Evolutionary conservation across 1,140 invertebrate genomes (phyloP).

Genomic region (Stegodyphus mimosarum): DNA sequence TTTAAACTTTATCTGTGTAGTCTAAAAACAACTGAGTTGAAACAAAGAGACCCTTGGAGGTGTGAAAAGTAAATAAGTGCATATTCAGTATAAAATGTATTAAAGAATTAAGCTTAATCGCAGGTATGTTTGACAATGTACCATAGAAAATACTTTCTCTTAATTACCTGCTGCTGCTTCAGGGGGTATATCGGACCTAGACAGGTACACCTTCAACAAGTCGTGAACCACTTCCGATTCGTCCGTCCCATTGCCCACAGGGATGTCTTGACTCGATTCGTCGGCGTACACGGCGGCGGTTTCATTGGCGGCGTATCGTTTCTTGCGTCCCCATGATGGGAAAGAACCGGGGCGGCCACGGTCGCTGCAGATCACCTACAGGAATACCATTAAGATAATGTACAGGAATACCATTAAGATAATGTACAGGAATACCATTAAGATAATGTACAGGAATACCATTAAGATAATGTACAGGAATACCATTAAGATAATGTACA

Average conservation of each 20-base stretch:
- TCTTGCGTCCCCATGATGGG: constrained; percentile 64
- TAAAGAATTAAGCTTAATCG: too few species aligned
- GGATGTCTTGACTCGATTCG: neutral
- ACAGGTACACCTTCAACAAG: constrained; percentile 64
- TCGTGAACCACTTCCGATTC: constrained; percentile 64
- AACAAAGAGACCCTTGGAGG: too few species aligned
- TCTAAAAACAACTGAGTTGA: too few species aligned
- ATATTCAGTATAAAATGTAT: too few species aligned
- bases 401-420: constrained; percentile 13
- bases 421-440: constrained; percentile 15
- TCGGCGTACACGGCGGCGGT: constrained; percentile 33
- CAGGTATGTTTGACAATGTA: too few species aligned
- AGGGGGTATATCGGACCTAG: constrained; percentile 63
- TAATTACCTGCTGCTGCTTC: constrained; percentile 51
- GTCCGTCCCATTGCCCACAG: constrained; percentile 36
- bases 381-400: neutral
- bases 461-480: constrained; percentile 24
- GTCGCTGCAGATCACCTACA: constrained; percentile 63
- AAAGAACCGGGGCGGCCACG: constrained; percentile 62
- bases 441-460: constrained; percentile 19
- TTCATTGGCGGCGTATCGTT: constrained; percentile 47
- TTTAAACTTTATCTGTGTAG: too few species aligned
- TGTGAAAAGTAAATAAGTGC: too few species aligned
- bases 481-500: constrained; percentile 14
- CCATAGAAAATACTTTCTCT: too few species aligned